Percentiles rank a stretch among this genome's conserved stretches.
phyloP scores from a whole-genome alignment of 2,888 invertebrate genomes.

The Caenorhabditis zanzibari region DNA sequence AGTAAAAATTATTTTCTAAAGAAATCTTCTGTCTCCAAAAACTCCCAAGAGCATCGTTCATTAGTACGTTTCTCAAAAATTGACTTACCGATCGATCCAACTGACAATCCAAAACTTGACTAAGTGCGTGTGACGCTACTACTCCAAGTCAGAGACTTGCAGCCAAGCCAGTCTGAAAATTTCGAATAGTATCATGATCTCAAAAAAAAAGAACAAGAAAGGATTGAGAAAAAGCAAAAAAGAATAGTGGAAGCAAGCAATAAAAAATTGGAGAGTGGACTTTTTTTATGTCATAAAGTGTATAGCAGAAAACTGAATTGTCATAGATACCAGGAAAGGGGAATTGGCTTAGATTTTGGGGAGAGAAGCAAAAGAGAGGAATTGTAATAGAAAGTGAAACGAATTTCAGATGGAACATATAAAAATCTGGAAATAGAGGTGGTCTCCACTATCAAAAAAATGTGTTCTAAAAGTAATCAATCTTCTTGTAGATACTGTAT shows the following conservation, averaged over 20 bases:
- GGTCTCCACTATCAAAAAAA: too few species aligned
- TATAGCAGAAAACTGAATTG: constrained; percentile 15
- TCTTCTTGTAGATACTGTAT: too few species aligned
- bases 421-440: too few species aligned
- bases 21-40: background rate
- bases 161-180: constrained; percentile 17
- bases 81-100: constrained; percentile 51
- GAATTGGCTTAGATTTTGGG: background rate
- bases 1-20: background rate
- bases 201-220: background rate
- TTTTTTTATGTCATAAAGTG: constrained; percentile 1
- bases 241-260: background rate
- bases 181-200: background rate
- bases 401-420: too few species aligned
- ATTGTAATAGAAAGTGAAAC: too few species aligned
- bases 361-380: too few species aligned
- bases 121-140: constrained; percentile 5
- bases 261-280: background rate
- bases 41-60: constrained; percentile 53
- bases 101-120: constrained; percentile 8
- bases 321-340: constrained; percentile 35
- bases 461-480: too few species aligned
- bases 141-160: constrained; percentile 34
- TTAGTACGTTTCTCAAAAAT: background rate
- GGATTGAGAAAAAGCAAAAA: constrained; percentile 12